A percentile compares a stretch with the other conserved stretches of the same genome.
Conservation (phyloP, 2,797 vertebrate species). For the Periparus ater region DNA sequence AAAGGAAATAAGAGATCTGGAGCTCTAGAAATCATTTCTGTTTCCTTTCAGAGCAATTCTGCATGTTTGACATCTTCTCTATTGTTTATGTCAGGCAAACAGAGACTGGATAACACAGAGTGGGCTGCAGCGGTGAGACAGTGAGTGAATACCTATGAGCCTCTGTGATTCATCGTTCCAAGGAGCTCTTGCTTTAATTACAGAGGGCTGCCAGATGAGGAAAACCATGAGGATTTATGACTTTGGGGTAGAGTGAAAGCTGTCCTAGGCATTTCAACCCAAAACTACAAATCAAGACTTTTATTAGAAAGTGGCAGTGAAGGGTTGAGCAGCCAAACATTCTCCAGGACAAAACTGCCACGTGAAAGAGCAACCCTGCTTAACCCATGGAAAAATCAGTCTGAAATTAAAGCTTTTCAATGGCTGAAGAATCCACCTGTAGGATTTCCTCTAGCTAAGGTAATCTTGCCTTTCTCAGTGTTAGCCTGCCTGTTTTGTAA, state of each 20-base stretch:
- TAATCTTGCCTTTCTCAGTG: background rate
- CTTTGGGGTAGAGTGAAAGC: slow-evolving; percentile 60
- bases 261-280: slow-evolving; percentile 38
- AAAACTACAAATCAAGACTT: slow-evolving; percentile 30
- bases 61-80: slow-evolving; percentile 43
- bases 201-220: slow-evolving; percentile 60
- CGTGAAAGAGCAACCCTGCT: background rate
- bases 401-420: background rate
- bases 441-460: background rate
- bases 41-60: slow-evolving; percentile 46
- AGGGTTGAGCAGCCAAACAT: background rate
- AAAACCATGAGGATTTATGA: slow-evolving; percentile 52
- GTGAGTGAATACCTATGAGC: slow-evolving; percentile 56
- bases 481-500: background rate
- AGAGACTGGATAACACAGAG: slow-evolving; percentile 14
- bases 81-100: slow-evolving; percentile 60
- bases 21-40: slow-evolving; percentile 13
- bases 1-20: slow-evolving; percentile 23
- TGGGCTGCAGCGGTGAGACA: slow-evolving; percentile 28
- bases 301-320: slow-evolving; percentile 45
- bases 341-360: background rate
- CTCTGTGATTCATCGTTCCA: slow-evolving; percentile 50
- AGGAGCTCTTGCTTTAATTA: slow-evolving; percentile 51
- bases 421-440: background rate
- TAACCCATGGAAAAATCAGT: slow-evolving; percentile 3